Conservation (phyloP, 2,888 invertebrate species). For the Volucella zonaria region DNA sequence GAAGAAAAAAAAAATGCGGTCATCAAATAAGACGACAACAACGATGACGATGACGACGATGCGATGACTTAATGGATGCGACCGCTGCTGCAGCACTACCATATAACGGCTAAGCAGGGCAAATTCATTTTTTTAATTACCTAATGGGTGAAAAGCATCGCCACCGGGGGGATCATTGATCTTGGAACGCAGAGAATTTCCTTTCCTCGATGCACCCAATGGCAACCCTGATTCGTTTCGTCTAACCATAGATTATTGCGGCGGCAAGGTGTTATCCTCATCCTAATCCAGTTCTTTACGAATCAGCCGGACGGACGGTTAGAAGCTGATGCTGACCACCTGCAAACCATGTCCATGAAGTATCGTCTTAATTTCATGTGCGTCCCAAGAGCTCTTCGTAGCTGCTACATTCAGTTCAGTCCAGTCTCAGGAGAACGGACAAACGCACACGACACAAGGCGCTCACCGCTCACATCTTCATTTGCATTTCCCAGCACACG, state of each 20-base stretch:
- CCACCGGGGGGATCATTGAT: conserved; percentile 60
- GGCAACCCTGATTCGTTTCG: conserved; percentile 49
- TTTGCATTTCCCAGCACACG: conserved; percentile 62
- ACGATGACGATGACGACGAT: conserved; percentile 29
- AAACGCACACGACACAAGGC: conserved; percentile 58
- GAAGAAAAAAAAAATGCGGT: conserved; percentile 40
- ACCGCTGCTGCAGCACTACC: conserved; percentile 29
- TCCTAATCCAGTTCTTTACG: conserved; percentile 62
- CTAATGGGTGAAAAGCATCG: conserved; percentile 43
- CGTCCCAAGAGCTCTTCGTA: conserved; percentile 18
- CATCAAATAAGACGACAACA: conserved; percentile 58
- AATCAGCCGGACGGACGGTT: conserved; percentile 23
- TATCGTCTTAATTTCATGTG: conserved; percentile 60
- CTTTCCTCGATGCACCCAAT: background rate
- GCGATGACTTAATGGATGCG: conserved; percentile 64
- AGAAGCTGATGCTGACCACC: conserved; percentile 49
- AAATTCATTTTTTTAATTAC: conserved; percentile 60
- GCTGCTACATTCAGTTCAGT: background rate
- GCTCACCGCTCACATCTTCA: conserved; percentile 58
- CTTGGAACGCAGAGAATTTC: conserved; percentile 21
- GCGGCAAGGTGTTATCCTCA: conserved; percentile 61
- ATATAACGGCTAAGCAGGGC: conserved; percentile 13
- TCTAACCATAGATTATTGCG: conserved; percentile 56
- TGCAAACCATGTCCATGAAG: conserved; percentile 58
- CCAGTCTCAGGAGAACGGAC: conserved; percentile 39